Evolutionary conservation across 2,113 vertebrate species (phyloP).

Genomic region (Parotia lawesii): DNA sequence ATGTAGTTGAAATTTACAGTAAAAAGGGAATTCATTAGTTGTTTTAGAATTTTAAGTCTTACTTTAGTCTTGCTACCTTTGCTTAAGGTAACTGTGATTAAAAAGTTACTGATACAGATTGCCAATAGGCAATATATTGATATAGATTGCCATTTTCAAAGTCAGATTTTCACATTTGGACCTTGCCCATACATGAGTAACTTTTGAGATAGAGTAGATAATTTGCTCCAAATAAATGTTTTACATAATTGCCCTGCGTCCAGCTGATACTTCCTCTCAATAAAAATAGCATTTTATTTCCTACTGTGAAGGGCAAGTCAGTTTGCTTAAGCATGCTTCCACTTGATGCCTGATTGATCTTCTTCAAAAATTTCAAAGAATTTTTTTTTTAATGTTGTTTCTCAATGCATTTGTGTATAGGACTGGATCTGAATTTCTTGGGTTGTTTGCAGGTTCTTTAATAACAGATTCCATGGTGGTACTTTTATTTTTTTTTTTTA

Average conservation of each 20-base stretch:
- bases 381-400: neutral
- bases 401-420: neutral
- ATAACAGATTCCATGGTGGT: neutral
- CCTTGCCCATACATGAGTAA: neutral
- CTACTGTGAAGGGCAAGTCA: neutral
- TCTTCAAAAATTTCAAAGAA: neutral
- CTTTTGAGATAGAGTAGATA: neutral
- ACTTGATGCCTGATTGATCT: neutral
- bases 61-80: neutral
- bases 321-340: neutral
- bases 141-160: neutral
- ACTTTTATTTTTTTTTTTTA: neutral
- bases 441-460: neutral
- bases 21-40: neutral
- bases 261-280: neutral
- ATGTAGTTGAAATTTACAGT: neutral
- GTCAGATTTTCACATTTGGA: neutral
- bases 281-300: neutral
- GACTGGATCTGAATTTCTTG: neutral
- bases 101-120: neutral
- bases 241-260: neutral
- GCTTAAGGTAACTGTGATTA: neutral
- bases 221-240: neutral
- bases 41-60: neutral
- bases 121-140: neutral